These are phyloP conservation scores for Caerostris extrusa DNA, from an alignment of 1,140 invertebrate species.

Conservation along the genomic window DNA sequence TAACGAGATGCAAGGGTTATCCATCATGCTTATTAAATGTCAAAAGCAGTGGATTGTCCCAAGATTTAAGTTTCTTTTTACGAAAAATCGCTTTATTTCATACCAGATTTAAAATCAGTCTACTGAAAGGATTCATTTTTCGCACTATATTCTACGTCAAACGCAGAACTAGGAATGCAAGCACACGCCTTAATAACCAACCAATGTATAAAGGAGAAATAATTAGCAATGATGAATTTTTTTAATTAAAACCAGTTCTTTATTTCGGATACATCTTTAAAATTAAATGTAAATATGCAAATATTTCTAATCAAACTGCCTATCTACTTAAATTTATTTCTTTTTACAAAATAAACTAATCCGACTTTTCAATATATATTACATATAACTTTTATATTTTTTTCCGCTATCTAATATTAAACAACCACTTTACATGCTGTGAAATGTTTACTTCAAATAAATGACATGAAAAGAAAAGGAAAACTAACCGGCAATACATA, in stretches of 20 bases:
- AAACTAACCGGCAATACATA: neutral
- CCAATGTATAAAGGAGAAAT: neutral
- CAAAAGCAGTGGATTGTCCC: constrained; percentile 55
- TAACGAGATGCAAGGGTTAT: constrained; percentile 63
- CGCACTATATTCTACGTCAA: constrained; percentile 58
- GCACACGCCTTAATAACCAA: neutral
- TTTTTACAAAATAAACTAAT: neutral
- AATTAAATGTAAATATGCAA: neutral
- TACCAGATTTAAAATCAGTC: constrained; percentile 57
- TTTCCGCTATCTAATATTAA: neutral
- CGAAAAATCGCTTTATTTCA: constrained; percentile 46
- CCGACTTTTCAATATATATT: neutral
- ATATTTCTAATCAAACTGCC: neutral
- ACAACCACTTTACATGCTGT: neutral
- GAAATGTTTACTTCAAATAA: neutral
- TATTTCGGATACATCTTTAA: neutral
- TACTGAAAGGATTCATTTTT: constrained; percentile 60
- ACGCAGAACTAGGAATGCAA: neutral
- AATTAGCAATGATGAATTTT: neutral
- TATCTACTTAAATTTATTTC: neutral
- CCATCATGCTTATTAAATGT: constrained; percentile 75
- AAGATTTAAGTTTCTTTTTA: neutral
- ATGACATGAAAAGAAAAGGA: neutral
- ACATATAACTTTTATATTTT: neutral
- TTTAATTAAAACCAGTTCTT: neutral